These are phyloP conservation scores for Idaea dimidiata DNA, from an alignment of 2,888 invertebrate species.

Conservation along the genomic window DNA sequence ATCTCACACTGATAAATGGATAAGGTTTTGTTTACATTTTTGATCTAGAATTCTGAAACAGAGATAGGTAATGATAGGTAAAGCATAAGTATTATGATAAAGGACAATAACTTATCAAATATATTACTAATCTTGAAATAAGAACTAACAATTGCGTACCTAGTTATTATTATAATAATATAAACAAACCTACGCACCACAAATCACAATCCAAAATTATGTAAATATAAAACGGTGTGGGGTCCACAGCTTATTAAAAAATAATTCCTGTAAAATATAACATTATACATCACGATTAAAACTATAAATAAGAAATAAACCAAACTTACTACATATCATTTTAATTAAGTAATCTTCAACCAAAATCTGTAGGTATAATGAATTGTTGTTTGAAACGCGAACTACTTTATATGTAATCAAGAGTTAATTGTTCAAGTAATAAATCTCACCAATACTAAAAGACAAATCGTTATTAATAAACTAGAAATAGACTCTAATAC, in stretches of 20 bases:
- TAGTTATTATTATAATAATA: background rate
- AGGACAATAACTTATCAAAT: too few relatives aligned
- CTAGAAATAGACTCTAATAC: slow-evolving; percentile 15
- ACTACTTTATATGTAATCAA: slow-evolving; percentile 52
- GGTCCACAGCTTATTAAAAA: background rate
- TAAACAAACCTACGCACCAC: background rate
- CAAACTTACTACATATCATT: background rate
- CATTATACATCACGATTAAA: background rate
- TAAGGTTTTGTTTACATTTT: too few relatives aligned
- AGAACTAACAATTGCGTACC: too few relatives aligned
- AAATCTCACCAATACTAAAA: slow-evolving; percentile 52
- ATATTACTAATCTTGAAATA: too few relatives aligned
- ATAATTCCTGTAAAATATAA: background rate
- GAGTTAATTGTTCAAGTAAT: slow-evolving; percentile 59
- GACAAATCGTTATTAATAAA: slow-evolving; percentile 36
- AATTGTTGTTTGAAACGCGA: slow-evolving; percentile 53
- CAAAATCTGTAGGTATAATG: slow-evolving; percentile 40
- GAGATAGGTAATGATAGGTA: too few relatives aligned
- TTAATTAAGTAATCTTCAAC: slow-evolving; percentile 43
- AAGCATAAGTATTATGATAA: too few relatives aligned
- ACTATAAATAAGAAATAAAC: background rate
- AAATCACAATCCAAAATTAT: background rate
- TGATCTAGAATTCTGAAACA: too few relatives aligned
- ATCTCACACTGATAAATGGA: too few relatives aligned
- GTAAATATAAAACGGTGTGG: background rate